A percentile compares a stretch with the other conserved stretches of the same genome.
Conservation (phyloP, 2,113 vertebrate genomes). For the Hirundichthys speculiger region DNA sequence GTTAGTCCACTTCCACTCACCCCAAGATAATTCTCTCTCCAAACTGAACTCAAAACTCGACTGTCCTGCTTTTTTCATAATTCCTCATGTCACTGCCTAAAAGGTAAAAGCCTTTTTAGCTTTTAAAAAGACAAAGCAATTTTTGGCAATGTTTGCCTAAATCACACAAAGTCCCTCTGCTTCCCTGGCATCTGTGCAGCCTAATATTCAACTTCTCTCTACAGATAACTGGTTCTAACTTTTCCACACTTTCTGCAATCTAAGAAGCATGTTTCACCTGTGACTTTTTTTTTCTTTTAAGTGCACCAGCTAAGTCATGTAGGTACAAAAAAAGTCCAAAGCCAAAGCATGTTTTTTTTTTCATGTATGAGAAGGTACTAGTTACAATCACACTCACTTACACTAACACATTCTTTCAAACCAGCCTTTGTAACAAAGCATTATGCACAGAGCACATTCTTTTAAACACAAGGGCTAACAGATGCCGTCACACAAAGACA, state of each 20-base stretch:
- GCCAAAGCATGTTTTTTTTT: no score
- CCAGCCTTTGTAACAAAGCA: constrained; percentile 47
- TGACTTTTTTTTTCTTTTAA: no score
- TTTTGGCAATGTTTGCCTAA: no score
- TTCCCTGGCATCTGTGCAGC: constrained; percentile 12
- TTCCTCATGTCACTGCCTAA: no score
- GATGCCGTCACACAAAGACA: constrained; percentile 43
- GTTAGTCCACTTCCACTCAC: no score
- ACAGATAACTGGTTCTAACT: constrained; percentile 53
- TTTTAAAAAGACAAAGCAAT: no score
- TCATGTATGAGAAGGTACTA: constrained; percentile 47
- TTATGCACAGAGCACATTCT: constrained; percentile 45
- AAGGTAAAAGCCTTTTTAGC: no score
- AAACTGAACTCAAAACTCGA: no score
- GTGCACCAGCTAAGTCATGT: neutral
- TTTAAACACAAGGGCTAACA: constrained; percentile 57
- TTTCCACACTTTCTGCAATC: constrained; percentile 1
- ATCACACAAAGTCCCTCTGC: constrained; percentile 84
- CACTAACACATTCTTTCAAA: constrained; percentile 51
- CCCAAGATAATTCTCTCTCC: no score
- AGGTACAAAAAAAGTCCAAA: neutral
- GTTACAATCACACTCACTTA: constrained; percentile 58
- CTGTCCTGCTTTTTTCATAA: no score
- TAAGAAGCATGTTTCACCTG: constrained; percentile 37
- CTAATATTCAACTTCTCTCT: constrained; percentile 7